phyloP scores from a whole-genome alignment of 2,888 invertebrate species.

The Brachylomia viminalis region DNA sequence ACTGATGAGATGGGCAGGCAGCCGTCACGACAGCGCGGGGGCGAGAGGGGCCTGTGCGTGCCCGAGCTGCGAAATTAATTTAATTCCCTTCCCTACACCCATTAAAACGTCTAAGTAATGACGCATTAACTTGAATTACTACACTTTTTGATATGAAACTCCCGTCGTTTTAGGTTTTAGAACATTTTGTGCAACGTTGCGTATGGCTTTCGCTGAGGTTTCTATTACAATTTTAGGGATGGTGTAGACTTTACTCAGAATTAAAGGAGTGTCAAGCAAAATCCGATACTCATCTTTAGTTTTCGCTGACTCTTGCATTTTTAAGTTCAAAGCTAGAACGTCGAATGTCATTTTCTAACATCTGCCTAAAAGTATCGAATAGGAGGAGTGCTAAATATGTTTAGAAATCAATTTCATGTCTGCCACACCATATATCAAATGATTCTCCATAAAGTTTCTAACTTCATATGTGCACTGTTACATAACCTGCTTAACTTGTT shows the following conservation, averaged over 20 bases:
- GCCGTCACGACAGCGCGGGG: constrained; percentile 67
- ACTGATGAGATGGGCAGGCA: constrained; percentile 72
- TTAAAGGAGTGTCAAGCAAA: not conserved
- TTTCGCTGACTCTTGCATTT: not conserved
- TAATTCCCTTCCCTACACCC: constrained; percentile 74
- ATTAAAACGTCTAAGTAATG: constrained; percentile 78
- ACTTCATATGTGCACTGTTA: not conserved
- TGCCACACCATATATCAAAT: not conserved
- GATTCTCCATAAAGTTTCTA: not conserved
- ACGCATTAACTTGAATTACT: constrained; percentile 69
- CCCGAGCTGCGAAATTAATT: constrained; percentile 76
- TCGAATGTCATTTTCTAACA: constrained; percentile 9
- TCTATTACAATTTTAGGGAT: constrained; percentile 8
- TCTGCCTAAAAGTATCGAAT: not conserved
- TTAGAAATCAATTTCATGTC: constrained; percentile 15
- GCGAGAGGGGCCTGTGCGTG: constrained; percentile 73
- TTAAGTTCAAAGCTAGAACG: not conserved
- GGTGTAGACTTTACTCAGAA: not conserved
- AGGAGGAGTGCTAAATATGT: not conserved
- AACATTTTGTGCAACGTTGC: constrained; percentile 42
- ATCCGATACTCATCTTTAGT: no score
- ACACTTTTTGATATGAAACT: constrained; percentile 58
- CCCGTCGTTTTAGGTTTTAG: constrained; percentile 35
- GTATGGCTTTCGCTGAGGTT: constrained; percentile 7
- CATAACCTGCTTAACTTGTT: not conserved